These are phyloP conservation scores for Hipposideros larvatus DNA, from an alignment of 2,797 vertebrate genomes.

Conservation along the genomic window DNA sequence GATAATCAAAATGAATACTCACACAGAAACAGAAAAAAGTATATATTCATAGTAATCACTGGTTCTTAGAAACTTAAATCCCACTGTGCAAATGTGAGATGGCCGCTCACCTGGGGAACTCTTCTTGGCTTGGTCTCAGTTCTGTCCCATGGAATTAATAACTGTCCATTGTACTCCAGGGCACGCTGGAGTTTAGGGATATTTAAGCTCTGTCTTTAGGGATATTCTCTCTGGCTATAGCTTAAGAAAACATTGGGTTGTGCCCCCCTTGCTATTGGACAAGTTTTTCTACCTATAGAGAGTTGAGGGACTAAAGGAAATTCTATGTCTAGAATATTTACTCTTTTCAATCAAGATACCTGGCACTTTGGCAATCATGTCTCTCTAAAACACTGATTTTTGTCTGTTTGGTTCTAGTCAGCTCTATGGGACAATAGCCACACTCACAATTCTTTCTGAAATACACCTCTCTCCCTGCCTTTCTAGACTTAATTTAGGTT, in stretches of 20 bases:
- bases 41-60: neutral
- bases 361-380: neutral
- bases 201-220: neutral
- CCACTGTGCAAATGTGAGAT: rapidly evolving
- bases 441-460: neutral
- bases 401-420: neutral
- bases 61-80: neutral
- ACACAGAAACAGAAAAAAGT: neutral
- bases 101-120: neutral
- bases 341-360: neutral
- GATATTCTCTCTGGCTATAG: neutral
- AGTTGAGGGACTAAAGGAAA: neutral
- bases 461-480: neutral
- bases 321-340: neutral
- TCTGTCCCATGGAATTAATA: neutral
- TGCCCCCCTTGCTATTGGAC: neutral
- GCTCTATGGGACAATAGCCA: neutral
- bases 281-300: neutral
- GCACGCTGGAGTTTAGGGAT: neutral
- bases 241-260: neutral
- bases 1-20: neutral
- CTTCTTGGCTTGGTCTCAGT: neutral
- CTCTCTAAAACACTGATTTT: neutral
- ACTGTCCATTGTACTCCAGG: neutral
- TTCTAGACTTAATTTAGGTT: neutral